Evolutionary conservation across 2,797 vertebrate genomes (phyloP), one percentile per base, ranked within the genome.

Genomic region (Numenius phaeopus): DNA sequence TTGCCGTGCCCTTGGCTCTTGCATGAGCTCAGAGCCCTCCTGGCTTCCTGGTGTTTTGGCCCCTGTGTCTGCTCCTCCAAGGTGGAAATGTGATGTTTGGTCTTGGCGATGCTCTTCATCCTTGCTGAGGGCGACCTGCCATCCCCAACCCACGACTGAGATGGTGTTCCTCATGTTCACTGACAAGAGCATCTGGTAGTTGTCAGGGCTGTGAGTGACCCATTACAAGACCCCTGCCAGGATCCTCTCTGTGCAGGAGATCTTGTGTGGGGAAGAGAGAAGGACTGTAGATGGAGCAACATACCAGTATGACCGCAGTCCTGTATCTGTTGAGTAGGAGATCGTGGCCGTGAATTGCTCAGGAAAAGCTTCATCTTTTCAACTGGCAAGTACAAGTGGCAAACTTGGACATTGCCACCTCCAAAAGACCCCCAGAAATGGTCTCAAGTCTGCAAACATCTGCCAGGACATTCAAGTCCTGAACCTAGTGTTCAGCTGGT

Each of bases 101-200:
- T n/a, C 57, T 64, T 64, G 46, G 42, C 1, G 2, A 19, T 37
- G 37, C 37, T 29, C 37, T 71, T 57, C 1, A 0, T 71, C 27
- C 44, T 58, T 0, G 2, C 34, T 2, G 11, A 70, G 18, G 19
- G 42, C 0, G 2, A 71, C 44, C 15, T 78, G 65, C 44, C 27
- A 24, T 71, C 52, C n/a, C 65, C 20, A 16, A 21, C 29, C 44
- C 2, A 0, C 65, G 29, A 23, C 52, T 46, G 46, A 58, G 23
- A 39, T 50, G 21, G 22, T 66, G 20, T 66, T 79, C 46, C 52
- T 72, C 30, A 3, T 39, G 23, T n/a, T 58, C 13, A 10, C 32
- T 39, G 30, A 16, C 12, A n/a, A 49, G 49, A 27, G 32, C 23
- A 49, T 50, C 52, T 55, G 32, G 23, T 64, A 50, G 27, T 50